Base-by-base conservation (phyloP, 2,797 vertebrate genomes). In the Cyprinodon diabolis region DNA sequence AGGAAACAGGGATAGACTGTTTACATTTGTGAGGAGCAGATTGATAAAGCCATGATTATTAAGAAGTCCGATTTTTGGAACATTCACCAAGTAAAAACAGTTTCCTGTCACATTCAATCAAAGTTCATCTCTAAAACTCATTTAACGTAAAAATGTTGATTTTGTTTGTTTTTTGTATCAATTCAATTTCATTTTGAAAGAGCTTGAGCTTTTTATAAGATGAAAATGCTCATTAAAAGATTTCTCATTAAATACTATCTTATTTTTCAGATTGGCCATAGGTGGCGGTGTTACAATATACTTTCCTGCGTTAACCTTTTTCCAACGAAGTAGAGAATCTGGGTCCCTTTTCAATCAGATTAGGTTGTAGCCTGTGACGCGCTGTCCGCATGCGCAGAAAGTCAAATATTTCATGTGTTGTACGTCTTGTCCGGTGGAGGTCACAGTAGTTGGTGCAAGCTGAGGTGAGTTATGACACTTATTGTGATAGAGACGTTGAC, bases 401-500 rank as follows among this genome's bases (percentile, higher is more conserved):
- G 3, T 11, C 6, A 30, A 7, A 0, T 15, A 30, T 51, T 86
- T 92, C 91, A 93, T 87, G 93, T 70, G 93, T 87, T 74, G 13
- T 85, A 74, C 86, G 89, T 88, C 77, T 85, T 87, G 87, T 88
- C 80, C 52, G 79, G 89, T 95, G 94, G 94, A 95, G 95, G 95
- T 95, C 95, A 95, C 15, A 83, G 79, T 62, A 73, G 69, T 78
- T 77, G 54, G 81, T 71, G 54, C 25, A 49, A 81, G 67, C 52
- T 49, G 66, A 77, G 93, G 94, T 95, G 77, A 93, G 92, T 91
- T 54, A 9, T 7, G 4, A 35, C 6, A 25, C 14, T 6, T 40
- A 1, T 5, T 3, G 3, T 14, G 1, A 25, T 40, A 2, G 1
- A 43, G 9, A 66, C 19, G 30, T 30, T 30, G 30, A 3, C 30